phyloP scores from a whole-genome alignment of 2,797 vertebrate species.

The Girardinus metallicus region DNA sequence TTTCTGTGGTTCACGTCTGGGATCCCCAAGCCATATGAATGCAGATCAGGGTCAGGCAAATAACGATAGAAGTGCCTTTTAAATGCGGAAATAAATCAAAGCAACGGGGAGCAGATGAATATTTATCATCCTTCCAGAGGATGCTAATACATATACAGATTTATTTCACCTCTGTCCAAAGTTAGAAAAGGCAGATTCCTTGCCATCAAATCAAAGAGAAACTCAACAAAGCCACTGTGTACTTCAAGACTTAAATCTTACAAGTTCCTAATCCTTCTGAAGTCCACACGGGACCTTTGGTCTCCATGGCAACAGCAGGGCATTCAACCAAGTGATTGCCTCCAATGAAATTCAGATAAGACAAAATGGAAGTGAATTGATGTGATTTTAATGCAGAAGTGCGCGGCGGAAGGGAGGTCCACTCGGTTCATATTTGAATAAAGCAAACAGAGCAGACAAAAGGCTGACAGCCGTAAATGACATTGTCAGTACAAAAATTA shows the following conservation, averaged over 20 bases:
- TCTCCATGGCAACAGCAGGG: slow-evolving; percentile 98
- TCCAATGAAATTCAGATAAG: slow-evolving; percentile 99
- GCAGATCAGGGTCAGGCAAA: slow-evolving; percentile 77
- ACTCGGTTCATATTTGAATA: slow-evolving; percentile 99
- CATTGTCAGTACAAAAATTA: slow-evolving; percentile 99
- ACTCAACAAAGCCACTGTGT: slow-evolving; percentile 88
- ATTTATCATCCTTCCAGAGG: slow-evolving; percentile 80
- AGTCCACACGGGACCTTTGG: slow-evolving; percentile 98
- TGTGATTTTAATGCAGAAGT: slow-evolving; percentile 99
- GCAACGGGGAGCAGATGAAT: slow-evolving; percentile 75
- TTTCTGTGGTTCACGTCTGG: slow-evolving; percentile 58
- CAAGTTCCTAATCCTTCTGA: slow-evolving; percentile 99
- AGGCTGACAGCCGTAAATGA: slow-evolving; percentile 99
- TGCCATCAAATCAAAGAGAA: slow-evolving; percentile 87
- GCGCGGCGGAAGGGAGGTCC: slow-evolving; percentile 97
- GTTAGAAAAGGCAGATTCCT: slow-evolving; percentile 83
- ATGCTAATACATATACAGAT: slow-evolving; percentile 78
- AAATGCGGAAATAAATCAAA: slow-evolving; percentile 60
- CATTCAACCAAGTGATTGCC: slow-evolving; percentile 99
- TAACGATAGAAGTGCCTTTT: slow-evolving; percentile 71
- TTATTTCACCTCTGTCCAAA: slow-evolving; percentile 81
- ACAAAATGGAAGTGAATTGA: slow-evolving; percentile 99
- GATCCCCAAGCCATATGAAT: slow-evolving; percentile 67
- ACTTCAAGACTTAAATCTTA: slow-evolving; percentile 99
- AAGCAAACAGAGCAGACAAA: slow-evolving; percentile 99